phyloP scores from a whole-genome alignment of 1,140 invertebrate genomes.

The Panagrolaimus sp. region DNA sequence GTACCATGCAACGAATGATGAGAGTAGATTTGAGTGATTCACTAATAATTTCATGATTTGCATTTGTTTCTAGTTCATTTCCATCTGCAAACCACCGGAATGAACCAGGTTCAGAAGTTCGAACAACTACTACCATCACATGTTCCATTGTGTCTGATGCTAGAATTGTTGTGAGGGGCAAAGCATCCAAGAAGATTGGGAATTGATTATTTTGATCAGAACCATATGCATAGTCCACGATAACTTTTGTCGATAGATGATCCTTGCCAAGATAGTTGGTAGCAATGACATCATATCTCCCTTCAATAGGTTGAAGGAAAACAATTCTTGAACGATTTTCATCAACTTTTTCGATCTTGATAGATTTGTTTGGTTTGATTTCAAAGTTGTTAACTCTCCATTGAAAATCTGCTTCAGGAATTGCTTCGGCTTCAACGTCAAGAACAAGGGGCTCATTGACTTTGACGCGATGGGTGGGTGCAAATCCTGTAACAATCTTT shows the following conservation, averaged over 20 bases:
- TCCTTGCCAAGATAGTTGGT: constrained; percentile 42
- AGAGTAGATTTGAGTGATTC: constrained; percentile 21
- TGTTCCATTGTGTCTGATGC: constrained; percentile 2
- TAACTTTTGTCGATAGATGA: constrained; percentile 34
- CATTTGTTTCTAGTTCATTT: constrained; percentile 17
- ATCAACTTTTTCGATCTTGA: constrained; percentile 35
- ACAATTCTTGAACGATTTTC: constrained; percentile 35
- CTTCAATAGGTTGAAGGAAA: constrained; percentile 37
- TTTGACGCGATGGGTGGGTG: constrained; percentile 22
- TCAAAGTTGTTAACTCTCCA: constrained; percentile 54
- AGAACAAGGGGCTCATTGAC: constrained; percentile 36
- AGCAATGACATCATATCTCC: constrained; percentile 46
- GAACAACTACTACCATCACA: constrained; percentile 28
- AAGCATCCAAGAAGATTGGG: not conserved
- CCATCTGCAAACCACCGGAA: constrained; percentile 45
- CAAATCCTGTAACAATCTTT: constrained; percentile 32
- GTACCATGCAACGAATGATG: constrained; percentile 14
- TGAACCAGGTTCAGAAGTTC: constrained; percentile 22
- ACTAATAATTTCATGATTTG: constrained; percentile 16
- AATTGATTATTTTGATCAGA: constrained; percentile 10
- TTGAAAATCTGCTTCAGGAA: constrained; percentile 43
- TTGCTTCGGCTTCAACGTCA: constrained; percentile 44
- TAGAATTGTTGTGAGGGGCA: not conserved
- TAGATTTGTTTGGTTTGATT: constrained; percentile 35
- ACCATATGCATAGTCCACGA: constrained; percentile 39